Evolutionary conservation across 2,113 vertebrate species (phyloP).

Genomic region (Bathybates hornii): DNA sequence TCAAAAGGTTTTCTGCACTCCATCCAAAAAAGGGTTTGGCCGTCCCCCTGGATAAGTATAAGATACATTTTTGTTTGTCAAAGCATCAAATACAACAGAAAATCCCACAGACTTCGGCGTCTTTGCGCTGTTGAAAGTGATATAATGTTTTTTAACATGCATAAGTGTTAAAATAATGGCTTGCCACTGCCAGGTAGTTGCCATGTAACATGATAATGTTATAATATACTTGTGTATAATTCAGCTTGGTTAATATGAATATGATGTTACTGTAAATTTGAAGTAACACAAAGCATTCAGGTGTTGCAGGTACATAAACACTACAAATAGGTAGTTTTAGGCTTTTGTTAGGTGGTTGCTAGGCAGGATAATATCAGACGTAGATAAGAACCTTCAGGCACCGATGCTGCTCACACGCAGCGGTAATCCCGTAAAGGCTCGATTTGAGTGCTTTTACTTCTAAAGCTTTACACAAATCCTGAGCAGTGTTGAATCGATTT

Average conservation of each 20-base stretch:
- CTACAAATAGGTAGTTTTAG: background rate
- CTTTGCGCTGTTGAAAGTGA: background rate
- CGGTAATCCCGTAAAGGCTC: background rate
- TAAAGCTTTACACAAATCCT: background rate
- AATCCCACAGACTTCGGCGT: accelerated
- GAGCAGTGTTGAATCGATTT: background rate
- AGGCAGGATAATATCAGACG: background rate
- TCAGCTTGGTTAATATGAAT: background rate
- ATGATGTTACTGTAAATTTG: accelerated
- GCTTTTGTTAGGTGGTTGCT: background rate
- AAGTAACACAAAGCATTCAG: background rate
- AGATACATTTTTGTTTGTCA: background rate
- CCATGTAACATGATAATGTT: background rate
- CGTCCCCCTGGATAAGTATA: background rate
- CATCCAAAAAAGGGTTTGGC: background rate
- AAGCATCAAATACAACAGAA: background rate
- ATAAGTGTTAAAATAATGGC: background rate
- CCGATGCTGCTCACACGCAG: background rate
- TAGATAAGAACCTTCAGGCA: accelerated
- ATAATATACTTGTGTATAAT: background rate
- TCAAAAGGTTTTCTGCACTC: background rate
- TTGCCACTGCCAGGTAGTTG: background rate
- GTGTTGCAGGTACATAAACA: background rate
- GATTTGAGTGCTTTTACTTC: background rate
- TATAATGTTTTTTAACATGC: background rate